Evolutionary conservation across 2,113 vertebrate species (phyloP).

Genomic region (Notechis scutatus): DNA sequence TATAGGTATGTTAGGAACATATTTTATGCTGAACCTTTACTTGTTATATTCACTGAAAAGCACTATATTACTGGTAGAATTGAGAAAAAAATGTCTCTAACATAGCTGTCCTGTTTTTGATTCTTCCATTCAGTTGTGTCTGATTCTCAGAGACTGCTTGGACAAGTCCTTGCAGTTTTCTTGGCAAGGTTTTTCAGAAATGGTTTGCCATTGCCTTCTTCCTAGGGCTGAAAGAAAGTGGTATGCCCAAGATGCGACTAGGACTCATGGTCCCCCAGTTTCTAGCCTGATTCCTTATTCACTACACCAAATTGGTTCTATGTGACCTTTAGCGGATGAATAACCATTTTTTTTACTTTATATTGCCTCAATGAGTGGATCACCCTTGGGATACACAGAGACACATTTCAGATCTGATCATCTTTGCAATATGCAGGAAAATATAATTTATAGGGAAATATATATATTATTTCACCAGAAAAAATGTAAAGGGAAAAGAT

Average conservation of each 20-base stretch:
- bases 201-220: not conserved
- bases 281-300: not conserved
- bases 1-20: constrained; percentile 15
- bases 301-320: not conserved
- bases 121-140: not conserved
- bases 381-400: not conserved
- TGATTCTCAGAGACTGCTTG: not conserved
- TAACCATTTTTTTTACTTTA: constrained; percentile 16
- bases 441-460: not conserved
- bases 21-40: not conserved
- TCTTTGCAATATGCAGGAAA: not conserved
- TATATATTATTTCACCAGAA: not conserved
- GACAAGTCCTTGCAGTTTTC: not conserved
- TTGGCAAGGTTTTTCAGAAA: not conserved
- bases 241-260: not conserved
- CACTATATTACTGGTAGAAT: not conserved
- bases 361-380: not conserved
- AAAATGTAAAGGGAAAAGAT: not conserved
- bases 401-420: not conserved
- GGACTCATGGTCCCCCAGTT: not conserved
- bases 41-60: constrained; percentile 21
- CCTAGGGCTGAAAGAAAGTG: not conserved
- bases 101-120: not conserved
- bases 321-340: not conserved
- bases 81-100: not conserved